A percentile compares a stretch with the other conserved stretches of the same genome.
These are phyloP conservation scores for Zoanthus sansibaricus DNA, from an alignment of 92 coral and sea anemone species.

Conservation along the genomic window DNA sequence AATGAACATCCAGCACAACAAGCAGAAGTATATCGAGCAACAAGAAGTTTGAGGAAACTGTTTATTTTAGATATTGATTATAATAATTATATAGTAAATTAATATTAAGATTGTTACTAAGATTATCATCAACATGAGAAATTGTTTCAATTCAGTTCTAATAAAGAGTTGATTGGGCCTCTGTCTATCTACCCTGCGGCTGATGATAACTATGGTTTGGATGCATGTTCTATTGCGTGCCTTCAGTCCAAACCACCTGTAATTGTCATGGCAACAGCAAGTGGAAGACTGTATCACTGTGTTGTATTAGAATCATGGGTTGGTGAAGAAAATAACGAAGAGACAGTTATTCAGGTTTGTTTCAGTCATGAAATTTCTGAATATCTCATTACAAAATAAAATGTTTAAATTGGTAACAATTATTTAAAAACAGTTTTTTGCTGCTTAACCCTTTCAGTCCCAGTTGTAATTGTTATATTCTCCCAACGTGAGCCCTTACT, in stretches of 20 bases:
- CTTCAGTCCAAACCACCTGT: slow-evolving; percentile 91
- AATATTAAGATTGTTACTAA: too few species aligned
- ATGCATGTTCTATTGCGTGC: slow-evolving; percentile 87
- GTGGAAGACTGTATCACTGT: slow-evolving; percentile 92
- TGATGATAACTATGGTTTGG: slow-evolving; percentile 97
- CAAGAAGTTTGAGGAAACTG: too few species aligned
- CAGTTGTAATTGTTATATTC: too few species aligned
- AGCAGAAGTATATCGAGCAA: too few species aligned
- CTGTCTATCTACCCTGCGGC: slow-evolving; percentile 91
- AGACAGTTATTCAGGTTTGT: slow-evolving; percentile 46
- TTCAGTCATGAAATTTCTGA: too few species aligned
- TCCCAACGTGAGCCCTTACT: too few species aligned
- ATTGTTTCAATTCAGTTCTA: slow-evolving; percentile 47
- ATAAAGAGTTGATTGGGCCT: slow-evolving; percentile 79
- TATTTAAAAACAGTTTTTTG: background rate
- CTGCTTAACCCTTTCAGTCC: too few species aligned
- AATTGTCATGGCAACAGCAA: slow-evolving; percentile 90
- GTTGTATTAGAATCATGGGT: slow-evolving; percentile 81
- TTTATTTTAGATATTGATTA: too few species aligned
- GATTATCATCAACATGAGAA: background rate
- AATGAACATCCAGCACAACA: too few species aligned
- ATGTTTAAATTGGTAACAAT: background rate
- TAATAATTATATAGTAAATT: too few species aligned
- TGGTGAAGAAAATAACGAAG: slow-evolving; percentile 63
- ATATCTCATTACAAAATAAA: background rate